Evolutionary conservation across 92 coral and sea anemone genomes (phyloP).

Genomic region (Zoanthus solanderi): DNA sequence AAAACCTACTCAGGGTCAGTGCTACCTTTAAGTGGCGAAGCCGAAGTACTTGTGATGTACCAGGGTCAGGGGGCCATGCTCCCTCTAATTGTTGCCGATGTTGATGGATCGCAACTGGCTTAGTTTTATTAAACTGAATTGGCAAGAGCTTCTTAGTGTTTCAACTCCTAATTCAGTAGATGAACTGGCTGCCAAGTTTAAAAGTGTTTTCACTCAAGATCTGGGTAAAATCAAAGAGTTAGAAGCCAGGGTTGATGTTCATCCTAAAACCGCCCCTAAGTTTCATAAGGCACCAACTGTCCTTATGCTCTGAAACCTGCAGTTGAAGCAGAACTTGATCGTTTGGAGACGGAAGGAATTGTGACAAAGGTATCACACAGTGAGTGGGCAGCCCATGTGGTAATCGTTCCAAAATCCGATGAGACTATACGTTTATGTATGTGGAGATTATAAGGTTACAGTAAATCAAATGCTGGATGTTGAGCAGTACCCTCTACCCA

Average conservation of each 20-base stretch:
- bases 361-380: neutral
- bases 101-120: neutral
- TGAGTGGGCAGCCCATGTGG: constrained; percentile 7
- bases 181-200: neutral
- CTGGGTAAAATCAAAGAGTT: constrained; percentile 34
- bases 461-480: neutral
- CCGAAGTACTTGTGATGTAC: constrained; percentile 6
- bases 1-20: neutral
- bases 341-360: constrained; percentile 35
- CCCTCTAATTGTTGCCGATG: constrained; percentile 1
- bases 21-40: constrained; percentile 14
- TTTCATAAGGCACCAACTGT: constrained; percentile 33
- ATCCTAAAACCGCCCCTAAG: neutral
- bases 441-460: neutral
- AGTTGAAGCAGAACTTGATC: constrained; percentile 46
- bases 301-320: constrained; percentile 24
- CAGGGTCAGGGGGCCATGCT: neutral
- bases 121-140: neutral
- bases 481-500: neutral
- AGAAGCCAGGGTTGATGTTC: constrained; percentile 19
- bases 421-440: neutral
- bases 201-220: constrained; percentile 3
- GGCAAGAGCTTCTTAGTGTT: neutral
- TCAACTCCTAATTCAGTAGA: neutral
- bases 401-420: neutral